Evolutionary conservation across 2,113 vertebrate species (phyloP), one percentile per base, ranked within the genome.

Genomic region (Atractosteus spatula): DNA sequence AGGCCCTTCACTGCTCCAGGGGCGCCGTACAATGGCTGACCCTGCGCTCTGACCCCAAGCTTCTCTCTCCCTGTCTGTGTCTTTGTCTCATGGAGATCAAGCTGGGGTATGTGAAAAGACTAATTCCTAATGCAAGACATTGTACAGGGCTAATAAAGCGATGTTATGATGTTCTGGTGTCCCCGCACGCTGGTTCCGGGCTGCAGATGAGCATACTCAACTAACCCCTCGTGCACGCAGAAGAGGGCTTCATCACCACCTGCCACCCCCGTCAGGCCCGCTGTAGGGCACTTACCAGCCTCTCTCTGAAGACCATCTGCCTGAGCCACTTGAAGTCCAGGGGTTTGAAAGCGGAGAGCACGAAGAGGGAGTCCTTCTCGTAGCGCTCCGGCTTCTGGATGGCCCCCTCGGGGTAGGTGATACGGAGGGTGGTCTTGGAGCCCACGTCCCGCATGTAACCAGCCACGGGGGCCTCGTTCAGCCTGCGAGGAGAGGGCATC

Each of bases 391-490:
- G 89, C 57, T 94, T 95, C 89, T 98, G 96, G 84, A 99, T 96
- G 57, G 97, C 95, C 55, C 97, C 97, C 88, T 99, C 97, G 0
- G 97, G 97, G 83, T 99, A 99, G 0, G 97, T 99, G 82, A 99
- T 99, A 81, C 97, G 93, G 71, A 99, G 76, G 6, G 97, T 98
- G 66, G 97, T 99, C 89, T 98, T 99, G 84, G 92, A 91, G 77
- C 97, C 97, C 62, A 99, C 97, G 2, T 99, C 96, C 80, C 91
- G 97, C 80, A 90, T 87, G 71, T 94, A 97, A 71, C 96, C 96
- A 41, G 81, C 93, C 66, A 99, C 93, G 0, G 96, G 96, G 11
- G 97, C 97, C 1, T 93, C 95, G 78, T 99, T 99, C 78, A 99
- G 86, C 86, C 97, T 99, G 86, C 43, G 77, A 81, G 70, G n/a